Evolutionary conservation across 2,888 invertebrate genomes (phyloP).

Genomic region (Stenchaetothrips biformis): DNA sequence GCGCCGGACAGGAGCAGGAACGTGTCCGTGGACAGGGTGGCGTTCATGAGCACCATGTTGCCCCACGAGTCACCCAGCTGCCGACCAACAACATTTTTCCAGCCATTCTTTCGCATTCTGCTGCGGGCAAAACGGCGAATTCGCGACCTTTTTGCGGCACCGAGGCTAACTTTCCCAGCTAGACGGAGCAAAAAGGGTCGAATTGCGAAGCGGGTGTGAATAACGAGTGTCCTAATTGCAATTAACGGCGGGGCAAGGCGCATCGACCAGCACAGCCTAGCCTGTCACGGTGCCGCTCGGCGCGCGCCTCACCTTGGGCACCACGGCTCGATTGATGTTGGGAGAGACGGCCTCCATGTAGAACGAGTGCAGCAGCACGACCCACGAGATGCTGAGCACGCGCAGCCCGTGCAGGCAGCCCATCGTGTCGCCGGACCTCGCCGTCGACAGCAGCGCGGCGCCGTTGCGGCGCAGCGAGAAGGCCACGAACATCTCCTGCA

Average conservation of each 20-base stretch:
- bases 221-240: constrained; percentile 21
- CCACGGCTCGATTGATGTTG: constrained; percentile 44
- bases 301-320: constrained; percentile 43
- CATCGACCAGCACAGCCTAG: background rate
- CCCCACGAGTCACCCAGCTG: constrained; percentile 38
- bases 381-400: constrained; percentile 49
- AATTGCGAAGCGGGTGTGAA: background rate
- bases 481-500: constrained; percentile 38
- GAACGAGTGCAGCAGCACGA: constrained; percentile 49
- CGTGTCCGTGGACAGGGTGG: constrained; percentile 45
- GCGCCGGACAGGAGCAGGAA: constrained; percentile 43
- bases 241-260: background rate
- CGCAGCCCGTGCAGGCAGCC: constrained; percentile 51
- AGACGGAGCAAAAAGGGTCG: too few species aligned
- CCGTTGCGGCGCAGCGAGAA: constrained; percentile 47
- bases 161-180: too few species aligned
- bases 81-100: background rate
- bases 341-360: constrained; percentile 43
- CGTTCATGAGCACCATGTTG: constrained; percentile 46
- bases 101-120: too few species aligned
- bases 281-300: background rate
- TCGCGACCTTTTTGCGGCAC: too few species aligned
- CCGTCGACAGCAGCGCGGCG: constrained; percentile 43
- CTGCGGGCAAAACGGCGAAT: too few species aligned
- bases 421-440: constrained; percentile 41